Evolutionary conservation across 1,140 invertebrate species (phyloP).

Genomic region (Calycopis cecrops): DNA sequence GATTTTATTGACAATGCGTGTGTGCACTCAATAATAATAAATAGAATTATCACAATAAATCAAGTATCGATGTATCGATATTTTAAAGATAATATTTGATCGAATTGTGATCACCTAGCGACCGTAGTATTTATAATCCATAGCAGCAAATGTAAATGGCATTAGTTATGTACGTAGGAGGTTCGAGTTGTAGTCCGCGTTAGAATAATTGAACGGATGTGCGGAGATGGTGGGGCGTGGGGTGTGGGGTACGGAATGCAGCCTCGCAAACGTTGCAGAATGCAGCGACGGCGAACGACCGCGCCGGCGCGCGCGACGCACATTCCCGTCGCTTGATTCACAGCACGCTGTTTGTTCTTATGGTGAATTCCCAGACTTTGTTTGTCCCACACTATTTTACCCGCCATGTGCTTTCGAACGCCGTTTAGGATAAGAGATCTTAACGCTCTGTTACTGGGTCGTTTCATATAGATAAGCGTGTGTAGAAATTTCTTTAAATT

Average conservation of each 20-base stretch:
- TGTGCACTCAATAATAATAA: no score
- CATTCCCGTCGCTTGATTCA: constrained; percentile 45
- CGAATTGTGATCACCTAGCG: no score
- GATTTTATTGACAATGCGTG: no score
- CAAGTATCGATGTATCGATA: no score
- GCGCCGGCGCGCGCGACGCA: constrained; percentile 36
- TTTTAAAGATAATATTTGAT: no score
- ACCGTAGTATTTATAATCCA: no score
- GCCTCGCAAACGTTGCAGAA: constrained; percentile 41
- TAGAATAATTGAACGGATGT: constrained; percentile 11
- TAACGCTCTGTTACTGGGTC: no score
- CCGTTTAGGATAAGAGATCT: no score
- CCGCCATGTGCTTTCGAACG: neutral
- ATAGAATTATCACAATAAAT: no score
- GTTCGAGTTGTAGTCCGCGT: neutral
- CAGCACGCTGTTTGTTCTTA: constrained; percentile 16
- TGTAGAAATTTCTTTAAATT: no score
- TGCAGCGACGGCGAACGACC: constrained; percentile 46
- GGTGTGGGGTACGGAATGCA: constrained; percentile 47
- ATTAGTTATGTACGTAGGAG: neutral
- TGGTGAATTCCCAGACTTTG: constrained; percentile 12
- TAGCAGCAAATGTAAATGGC: no score
- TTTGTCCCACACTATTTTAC: neutral
- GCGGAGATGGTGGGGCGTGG: constrained; percentile 25
- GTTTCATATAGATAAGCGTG: no score